Evolutionary conservation across 1,140 invertebrate genomes (phyloP).

Genomic region (Drosophila bocki): DNA sequence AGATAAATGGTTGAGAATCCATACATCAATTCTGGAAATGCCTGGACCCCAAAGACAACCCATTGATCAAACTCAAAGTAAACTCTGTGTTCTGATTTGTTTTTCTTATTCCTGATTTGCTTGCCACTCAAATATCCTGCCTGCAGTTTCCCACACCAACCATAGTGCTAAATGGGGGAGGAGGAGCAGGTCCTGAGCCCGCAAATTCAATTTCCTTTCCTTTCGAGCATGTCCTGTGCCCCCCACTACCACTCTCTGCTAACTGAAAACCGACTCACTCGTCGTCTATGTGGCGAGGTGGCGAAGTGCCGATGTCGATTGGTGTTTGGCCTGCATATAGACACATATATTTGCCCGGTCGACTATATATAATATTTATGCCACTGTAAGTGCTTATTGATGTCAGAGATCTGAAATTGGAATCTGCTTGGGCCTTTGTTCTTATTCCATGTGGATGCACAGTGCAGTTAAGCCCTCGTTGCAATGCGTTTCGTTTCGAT

Average conservation of each 20-base stretch:
- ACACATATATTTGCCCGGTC: conserved; percentile 39
- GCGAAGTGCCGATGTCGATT: conserved; percentile 49
- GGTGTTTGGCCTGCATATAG: conserved; percentile 34
- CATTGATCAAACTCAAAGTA: conserved; percentile 35
- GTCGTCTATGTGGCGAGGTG: conserved; percentile 27
- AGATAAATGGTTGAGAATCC: not conserved
- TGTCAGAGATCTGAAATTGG: conserved; percentile 81
- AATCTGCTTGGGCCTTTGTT: conserved; percentile 58
- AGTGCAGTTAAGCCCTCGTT: conserved; percentile 47
- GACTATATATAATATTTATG: conserved; percentile 75
- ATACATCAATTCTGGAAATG: conserved; percentile 13
- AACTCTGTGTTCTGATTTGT: conserved; percentile 12
- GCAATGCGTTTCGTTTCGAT: conserved; percentile 21
- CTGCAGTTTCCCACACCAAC: conserved; percentile 11
- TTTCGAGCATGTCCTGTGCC: conserved; percentile 38
- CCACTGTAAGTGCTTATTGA: conserved; percentile 77
- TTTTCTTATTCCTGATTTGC: conserved; percentile 38
- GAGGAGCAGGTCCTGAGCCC: conserved; percentile 9
- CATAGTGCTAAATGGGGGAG: not conserved
- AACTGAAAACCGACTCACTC: conserved; percentile 18
- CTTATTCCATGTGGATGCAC: conserved; percentile 41
- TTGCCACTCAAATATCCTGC: conserved; percentile 50
- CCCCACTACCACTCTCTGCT: not conserved
- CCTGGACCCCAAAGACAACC: not conserved
- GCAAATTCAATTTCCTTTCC: conserved; percentile 80